Evolutionary conservation across 2,888 invertebrate genomes (phyloP).

Genomic region (Ochropacha duplaris): DNA sequence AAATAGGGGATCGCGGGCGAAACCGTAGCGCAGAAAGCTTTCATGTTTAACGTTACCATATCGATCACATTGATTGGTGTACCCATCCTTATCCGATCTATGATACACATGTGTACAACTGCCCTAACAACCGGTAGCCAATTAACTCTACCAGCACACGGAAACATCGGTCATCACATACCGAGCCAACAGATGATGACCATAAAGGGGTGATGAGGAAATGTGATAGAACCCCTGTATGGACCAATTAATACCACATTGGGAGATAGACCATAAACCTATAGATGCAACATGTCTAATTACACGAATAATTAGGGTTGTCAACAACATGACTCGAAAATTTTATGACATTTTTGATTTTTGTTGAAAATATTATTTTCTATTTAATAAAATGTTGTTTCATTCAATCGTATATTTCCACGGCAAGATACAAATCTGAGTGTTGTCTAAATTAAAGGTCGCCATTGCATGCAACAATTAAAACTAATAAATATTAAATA

Average conservation of each 20-base stretch:
- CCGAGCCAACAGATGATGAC: conserved; percentile 14
- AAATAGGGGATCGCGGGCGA: too few relatives aligned
- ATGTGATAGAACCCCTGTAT: conserved; percentile 17
- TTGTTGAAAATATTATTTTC: too few relatives aligned
- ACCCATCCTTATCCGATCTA: not conserved
- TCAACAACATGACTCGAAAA: too few relatives aligned
- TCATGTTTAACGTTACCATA: too few relatives aligned
- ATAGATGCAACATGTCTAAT: not conserved
- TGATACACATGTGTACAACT: not conserved
- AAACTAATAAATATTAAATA: too few relatives aligned
- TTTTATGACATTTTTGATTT: not conserved
- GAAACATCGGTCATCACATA: conserved; percentile 27
- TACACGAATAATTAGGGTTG: not conserved
- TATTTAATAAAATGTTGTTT: too few relatives aligned
- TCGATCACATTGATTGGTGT: too few relatives aligned
- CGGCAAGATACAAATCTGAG: too few relatives aligned
- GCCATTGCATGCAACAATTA: too few relatives aligned
- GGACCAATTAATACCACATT: conserved; percentile 3
- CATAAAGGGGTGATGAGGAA: conserved; percentile 32
- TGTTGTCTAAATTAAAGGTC: too few relatives aligned
- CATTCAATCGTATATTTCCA: not conserved
- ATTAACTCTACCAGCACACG: conserved; percentile 14
- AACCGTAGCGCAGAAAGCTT: too few relatives aligned
- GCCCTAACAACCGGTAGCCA: conserved; percentile 16
- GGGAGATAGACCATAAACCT: not conserved